A percentile compares a stretch with the other conserved stretches of the same genome.
These are phyloP conservation scores for Ischnura elegans DNA, from an alignment of 2,888 invertebrate species.

Conservation along the genomic window DNA sequence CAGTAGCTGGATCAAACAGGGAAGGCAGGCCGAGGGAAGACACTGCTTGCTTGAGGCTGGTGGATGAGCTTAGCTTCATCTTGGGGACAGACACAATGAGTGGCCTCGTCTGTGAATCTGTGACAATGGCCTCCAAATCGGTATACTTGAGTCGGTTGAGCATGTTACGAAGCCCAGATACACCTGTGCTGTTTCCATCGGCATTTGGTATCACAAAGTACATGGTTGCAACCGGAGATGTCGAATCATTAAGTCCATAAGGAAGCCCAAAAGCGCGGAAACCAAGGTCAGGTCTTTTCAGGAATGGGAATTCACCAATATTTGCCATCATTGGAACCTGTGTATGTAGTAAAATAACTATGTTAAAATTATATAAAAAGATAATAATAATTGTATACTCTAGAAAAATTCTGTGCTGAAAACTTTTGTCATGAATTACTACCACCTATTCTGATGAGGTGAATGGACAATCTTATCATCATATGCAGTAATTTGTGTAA, in stretches of 20 bases:
- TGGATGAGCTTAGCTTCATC: conserved; percentile 84
- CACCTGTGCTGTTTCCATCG: conserved; percentile 77
- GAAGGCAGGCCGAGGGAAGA: conserved; percentile 82
- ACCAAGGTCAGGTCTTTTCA: conserved; percentile 79
- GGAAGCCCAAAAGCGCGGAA: conserved; percentile 85
- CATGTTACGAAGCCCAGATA: conserved; percentile 77
- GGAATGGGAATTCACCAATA: conserved; percentile 82
- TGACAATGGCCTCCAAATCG: conserved; percentile 79
- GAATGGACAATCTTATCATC: neutral
- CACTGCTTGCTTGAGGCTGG: conserved; percentile 81
- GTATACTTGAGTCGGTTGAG: conserved; percentile 70
- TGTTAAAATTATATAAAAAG: neutral
- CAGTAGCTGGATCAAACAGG: conserved; percentile 82
- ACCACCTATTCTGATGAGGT: no score
- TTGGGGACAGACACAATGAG: conserved; percentile 84
- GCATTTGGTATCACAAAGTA: conserved; percentile 83
- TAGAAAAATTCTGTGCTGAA: no score
- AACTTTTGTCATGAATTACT: no score
- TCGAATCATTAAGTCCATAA: conserved; percentile 82
- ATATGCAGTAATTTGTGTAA: neutral
- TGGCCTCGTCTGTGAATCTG: conserved; percentile 77
- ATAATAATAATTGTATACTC: neutral
- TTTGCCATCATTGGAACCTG: conserved; percentile 85
- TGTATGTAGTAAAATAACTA: neutral
- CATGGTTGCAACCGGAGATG: conserved; percentile 78